These are phyloP conservation scores for Nibea albiflora DNA, from an alignment of 2,113 vertebrate species.

Conservation along the genomic window DNA sequence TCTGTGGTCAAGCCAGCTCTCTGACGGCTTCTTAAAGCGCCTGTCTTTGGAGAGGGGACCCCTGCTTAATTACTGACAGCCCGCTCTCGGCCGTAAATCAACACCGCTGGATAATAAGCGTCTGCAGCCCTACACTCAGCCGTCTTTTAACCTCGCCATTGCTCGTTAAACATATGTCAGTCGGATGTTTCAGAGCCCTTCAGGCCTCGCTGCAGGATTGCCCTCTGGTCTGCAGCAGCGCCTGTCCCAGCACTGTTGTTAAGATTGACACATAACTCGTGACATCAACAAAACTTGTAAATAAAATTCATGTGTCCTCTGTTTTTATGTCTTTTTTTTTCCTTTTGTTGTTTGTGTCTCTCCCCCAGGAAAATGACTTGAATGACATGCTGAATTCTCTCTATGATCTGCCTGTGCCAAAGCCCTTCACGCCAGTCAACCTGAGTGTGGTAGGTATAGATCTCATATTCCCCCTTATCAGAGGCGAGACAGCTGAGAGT, in stretches of 20 bases:
- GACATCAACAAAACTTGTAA: constrained; percentile 59
- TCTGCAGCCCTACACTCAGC: constrained; percentile 72
- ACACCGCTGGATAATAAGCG: constrained; percentile 74
- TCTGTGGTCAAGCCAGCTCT: constrained; percentile 74
- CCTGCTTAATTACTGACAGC: constrained; percentile 82
- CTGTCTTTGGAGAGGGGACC: constrained; percentile 69
- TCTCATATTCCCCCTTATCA: constrained; percentile 53
- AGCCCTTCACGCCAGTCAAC: constrained; percentile 91
- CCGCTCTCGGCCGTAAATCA: constrained; percentile 78
- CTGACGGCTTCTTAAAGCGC: constrained; percentile 74
- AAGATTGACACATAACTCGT: constrained; percentile 58
- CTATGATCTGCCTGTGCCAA: constrained; percentile 92
- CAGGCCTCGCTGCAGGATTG: constrained; percentile 72
- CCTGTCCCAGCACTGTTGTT: constrained; percentile 51
- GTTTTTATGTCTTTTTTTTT: constrained; percentile 21
- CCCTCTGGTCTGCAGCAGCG: constrained; percentile 51
- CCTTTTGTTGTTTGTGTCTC: constrained; percentile 48
- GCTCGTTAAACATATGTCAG: constrained; percentile 79
- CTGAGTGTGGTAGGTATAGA: constrained; percentile 93
- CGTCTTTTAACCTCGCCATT: constrained; percentile 81
- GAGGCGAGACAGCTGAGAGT: constrained; percentile 37
- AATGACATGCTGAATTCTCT: constrained; percentile 93
- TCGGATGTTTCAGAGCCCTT: constrained; percentile 70
- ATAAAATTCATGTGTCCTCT: constrained; percentile 58
- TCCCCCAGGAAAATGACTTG: constrained; percentile 91